Base-by-base conservation (phyloP, 1,140 invertebrate species). In the Papilio xuthus region DNA sequence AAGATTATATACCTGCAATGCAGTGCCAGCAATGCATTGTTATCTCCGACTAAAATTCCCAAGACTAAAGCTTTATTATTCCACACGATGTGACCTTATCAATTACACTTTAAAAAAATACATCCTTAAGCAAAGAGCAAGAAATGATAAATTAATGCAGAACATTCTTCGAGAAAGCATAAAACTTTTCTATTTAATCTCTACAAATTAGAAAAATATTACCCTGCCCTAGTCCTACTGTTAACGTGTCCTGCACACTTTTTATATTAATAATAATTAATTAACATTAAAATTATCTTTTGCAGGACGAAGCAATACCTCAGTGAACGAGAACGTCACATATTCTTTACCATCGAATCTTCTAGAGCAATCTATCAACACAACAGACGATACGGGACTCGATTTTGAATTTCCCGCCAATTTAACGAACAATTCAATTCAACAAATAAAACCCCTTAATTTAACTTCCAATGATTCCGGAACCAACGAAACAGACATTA, bases 291-390 rank as follows among this genome's bases (percentile, higher is more conserved):
- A 1, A 13, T 56, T 79, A 80, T 82, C 86, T 67, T 85, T 89
- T 83, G 15, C 87, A 93, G 92, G 91, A 92, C 85, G 92, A 92
- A 85, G 90, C 92, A 85, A 90, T 93, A 88, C 83, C 92, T 79
- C 88, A 93, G 81, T 93, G 80, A 91, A 85, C 75, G 86, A 84
- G n/a, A 82, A 81, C 56, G 78, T 76, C 71, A 84, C 80, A 70
- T 82, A 82, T 42, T 60, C 84, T 77, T 69, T 81, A 63, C 67
- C 84, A 72, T 82, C 78, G 20, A 85, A 84, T 81, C 50, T 76
- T 44, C 53, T 60, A 63, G 74, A 76, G 32, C 74, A 53, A 28
- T 42, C 32, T 18, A 32, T 20, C n/a, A 63, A 53, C 26, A 76
- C 53, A 76, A 76, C 50, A 41, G 50, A 76, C 20, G n/a, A 18